A percentile compares a stretch with the other conserved stretches of the same genome.
Conservation (phyloP, 2,113 vertebrate species). For the Pardalotus punctatus region DNA sequence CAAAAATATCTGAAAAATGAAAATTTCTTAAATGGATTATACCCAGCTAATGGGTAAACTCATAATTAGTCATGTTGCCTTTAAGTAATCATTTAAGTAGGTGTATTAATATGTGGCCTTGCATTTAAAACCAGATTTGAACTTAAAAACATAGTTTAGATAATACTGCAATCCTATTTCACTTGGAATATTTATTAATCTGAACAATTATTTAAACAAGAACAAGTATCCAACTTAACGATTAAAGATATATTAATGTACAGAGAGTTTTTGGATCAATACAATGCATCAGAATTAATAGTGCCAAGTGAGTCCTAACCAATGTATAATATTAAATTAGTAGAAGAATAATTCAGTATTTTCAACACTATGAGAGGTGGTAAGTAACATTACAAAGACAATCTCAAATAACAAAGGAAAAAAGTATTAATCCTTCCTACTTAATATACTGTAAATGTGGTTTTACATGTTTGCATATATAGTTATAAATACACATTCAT, state of each 20-base stretch:
- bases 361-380: not conserved
- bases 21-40: not conserved
- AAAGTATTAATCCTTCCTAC: not conserved
- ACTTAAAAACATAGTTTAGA: not conserved
- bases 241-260: not conserved
- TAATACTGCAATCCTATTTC: not conserved
- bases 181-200: not conserved
- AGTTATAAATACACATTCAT: not conserved
- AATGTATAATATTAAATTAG: not conserved
- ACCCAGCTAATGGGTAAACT: not conserved
- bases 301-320: not conserved
- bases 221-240: not conserved
- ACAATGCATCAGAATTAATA: not conserved
- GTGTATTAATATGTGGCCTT: not conserved
- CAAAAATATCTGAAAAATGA: not conserved
- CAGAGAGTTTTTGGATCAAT: not conserved
- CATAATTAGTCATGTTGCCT: not conserved
- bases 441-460: not conserved
- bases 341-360: not conserved
- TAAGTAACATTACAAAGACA: not conserved
- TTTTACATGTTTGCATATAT: not conserved
- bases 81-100: not conserved
- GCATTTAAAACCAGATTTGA: not conserved
- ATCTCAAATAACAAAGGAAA: not conserved
- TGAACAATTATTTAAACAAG: not conserved